phyloP scores from a whole-genome alignment of 1,140 invertebrate genomes.

The Gonioctena quinquepunctata region DNA sequence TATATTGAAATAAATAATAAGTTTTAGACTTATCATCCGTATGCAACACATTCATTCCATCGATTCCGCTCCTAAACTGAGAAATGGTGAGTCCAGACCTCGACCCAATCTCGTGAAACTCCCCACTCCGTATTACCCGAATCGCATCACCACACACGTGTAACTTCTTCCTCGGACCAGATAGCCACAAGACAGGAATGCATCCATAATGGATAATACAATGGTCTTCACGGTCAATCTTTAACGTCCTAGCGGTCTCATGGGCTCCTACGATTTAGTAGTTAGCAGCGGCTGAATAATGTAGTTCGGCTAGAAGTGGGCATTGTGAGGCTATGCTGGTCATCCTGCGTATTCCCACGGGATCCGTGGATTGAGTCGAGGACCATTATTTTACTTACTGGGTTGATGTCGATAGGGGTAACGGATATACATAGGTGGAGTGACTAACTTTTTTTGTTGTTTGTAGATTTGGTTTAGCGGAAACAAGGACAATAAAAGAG shows the following conservation, averaged over 20 bases:
- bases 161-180: neutral
- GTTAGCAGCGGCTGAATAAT: slow-evolving; percentile 46
- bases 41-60: too few relatives aligned
- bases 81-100: too few relatives aligned
- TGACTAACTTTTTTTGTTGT: too few relatives aligned
- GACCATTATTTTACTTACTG: slow-evolving; percentile 39
- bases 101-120: too few relatives aligned
- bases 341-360: slow-evolving; percentile 37
- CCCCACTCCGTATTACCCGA: too few relatives aligned
- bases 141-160: neutral
- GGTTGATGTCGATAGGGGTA: neutral
- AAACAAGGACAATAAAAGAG: too few relatives aligned
- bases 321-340: slow-evolving; percentile 41
- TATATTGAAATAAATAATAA: too few relatives aligned
- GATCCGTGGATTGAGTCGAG: slow-evolving; percentile 44
- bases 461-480: too few relatives aligned
- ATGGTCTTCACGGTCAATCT: slow-evolving; percentile 10
- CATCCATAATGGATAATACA: slow-evolving; percentile 10
- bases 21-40: too few relatives aligned
- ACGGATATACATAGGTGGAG: neutral
- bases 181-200: neutral
- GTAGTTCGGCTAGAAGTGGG: slow-evolving; percentile 37
- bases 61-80: too few relatives aligned
- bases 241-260: slow-evolving; percentile 9
- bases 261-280: slow-evolving; percentile 36